Conservation (phyloP, 1,140 invertebrate species). For the Drosophila simulans region DNA sequence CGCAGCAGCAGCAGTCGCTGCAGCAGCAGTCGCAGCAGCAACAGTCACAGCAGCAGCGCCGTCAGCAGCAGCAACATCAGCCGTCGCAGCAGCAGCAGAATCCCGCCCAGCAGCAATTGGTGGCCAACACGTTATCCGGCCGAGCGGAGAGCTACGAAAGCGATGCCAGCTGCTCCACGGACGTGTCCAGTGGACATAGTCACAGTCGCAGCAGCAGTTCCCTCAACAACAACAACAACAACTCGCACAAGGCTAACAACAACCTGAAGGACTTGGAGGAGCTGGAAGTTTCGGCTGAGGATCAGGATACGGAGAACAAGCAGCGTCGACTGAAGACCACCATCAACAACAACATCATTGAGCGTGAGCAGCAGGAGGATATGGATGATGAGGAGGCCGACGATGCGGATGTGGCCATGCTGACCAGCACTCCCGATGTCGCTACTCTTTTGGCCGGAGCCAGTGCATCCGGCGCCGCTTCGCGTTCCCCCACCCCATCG, state of each 20-base stretch:
- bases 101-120: slow-evolving; percentile 39
- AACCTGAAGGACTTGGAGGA: slow-evolving; percentile 44
- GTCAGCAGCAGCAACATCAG: slow-evolving; percentile 25
- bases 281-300: slow-evolving; percentile 2
- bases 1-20: slow-evolving; percentile 14
- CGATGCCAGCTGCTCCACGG: slow-evolving; percentile 83
- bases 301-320: slow-evolving; percentile 16
- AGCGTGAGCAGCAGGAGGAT: slow-evolving; percentile 14
- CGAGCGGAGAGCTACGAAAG: slow-evolving; percentile 80
- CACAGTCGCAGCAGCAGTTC: slow-evolving; percentile 48
- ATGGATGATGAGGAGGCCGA: slow-evolving; percentile 9
- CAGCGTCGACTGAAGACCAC: slow-evolving; percentile 61
- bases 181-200: slow-evolving; percentile 71
- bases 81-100: slow-evolving; percentile 12
- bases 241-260: slow-evolving; percentile 63
- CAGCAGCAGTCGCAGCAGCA: slow-evolving; percentile 17
- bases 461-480: slow-evolving; percentile 42
- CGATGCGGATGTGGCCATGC: slow-evolving; percentile 38
- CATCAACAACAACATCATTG: slow-evolving; percentile 72
- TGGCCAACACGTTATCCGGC: slow-evolving; percentile 35
- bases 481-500: slow-evolving; percentile 22
- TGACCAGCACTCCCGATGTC: slow-evolving; percentile 70
- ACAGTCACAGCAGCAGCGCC: slow-evolving; percentile 12
- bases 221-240: slow-evolving; percentile 44
- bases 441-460: slow-evolving; percentile 54